Evolutionary conservation across 2,888 invertebrate species (phyloP).

Genomic region (Heteropelma amictum): DNA sequence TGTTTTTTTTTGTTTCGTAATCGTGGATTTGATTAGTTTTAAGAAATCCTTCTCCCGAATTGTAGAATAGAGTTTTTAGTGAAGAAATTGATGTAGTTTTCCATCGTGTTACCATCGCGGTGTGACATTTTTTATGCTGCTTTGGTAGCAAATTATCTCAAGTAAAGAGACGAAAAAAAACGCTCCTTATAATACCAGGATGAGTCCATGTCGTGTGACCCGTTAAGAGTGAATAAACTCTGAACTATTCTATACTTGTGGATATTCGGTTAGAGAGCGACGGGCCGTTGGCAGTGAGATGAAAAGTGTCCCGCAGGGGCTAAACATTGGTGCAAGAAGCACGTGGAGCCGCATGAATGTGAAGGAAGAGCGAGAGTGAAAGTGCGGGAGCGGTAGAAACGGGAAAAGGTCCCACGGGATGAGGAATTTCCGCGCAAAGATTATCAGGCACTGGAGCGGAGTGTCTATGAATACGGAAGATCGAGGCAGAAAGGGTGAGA

Average conservation of each 20-base stretch:
- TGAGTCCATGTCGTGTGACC: background rate
- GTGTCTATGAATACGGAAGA: slow-evolving; percentile 67
- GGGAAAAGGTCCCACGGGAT: slow-evolving; percentile 48
- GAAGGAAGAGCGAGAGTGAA: slow-evolving; percentile 59
- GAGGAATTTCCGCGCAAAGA: slow-evolving; percentile 69
- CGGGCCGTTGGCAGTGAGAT: slow-evolving; percentile 59
- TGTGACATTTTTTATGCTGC: too few species aligned
- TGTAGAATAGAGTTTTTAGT: too few species aligned
- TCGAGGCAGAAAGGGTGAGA: slow-evolving; percentile 12
- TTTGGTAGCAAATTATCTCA: too few species aligned
- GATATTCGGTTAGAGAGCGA: slow-evolving; percentile 62
- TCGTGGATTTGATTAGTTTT: too few species aligned
- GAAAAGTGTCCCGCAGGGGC: slow-evolving; percentile 56
- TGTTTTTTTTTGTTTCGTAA: too few species aligned
- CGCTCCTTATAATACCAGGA: too few species aligned
- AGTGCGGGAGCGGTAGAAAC: slow-evolving; percentile 40
- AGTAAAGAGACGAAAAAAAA: too few species aligned
- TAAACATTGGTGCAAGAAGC: slow-evolving; percentile 55
- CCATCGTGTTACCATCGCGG: too few species aligned
- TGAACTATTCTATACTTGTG: background rate
- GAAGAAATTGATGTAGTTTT: too few species aligned
- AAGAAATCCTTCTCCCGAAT: too few species aligned
- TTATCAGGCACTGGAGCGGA: slow-evolving; percentile 71
- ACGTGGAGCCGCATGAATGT: slow-evolving; percentile 40
- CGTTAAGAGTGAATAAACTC: slow-evolving; percentile 8